These are phyloP conservation scores for Noctua fimbriata DNA, from an alignment of 2,888 invertebrate species.

Conservation along the genomic window DNA sequence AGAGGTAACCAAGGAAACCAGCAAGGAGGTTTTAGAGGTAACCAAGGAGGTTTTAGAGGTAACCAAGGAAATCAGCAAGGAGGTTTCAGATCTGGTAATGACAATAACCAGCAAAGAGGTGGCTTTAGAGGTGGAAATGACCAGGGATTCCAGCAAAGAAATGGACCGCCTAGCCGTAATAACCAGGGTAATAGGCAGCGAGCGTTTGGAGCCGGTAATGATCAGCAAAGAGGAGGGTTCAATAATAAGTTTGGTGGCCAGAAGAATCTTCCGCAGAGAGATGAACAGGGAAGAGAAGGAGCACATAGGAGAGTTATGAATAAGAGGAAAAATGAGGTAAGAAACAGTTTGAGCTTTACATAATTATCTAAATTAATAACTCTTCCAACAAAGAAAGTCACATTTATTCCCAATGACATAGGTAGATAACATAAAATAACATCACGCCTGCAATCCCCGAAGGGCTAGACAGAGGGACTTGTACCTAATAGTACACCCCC, in stretches of 20 bases:
- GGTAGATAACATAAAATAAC: neutral
- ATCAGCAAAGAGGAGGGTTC: conserved; percentile 52
- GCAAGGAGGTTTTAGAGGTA: conserved; percentile 5
- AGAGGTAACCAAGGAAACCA: neutral
- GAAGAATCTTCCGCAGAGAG: conserved; percentile 56
- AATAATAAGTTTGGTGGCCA: conserved; percentile 55
- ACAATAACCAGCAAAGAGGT: conserved; percentile 18
- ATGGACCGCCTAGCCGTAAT: conserved; percentile 43
- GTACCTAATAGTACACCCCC: neutral
- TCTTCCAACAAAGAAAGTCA: neutral
- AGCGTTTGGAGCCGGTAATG: conserved; percentile 32
- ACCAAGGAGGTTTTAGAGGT: conserved; percentile 10
- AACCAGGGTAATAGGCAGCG: conserved; percentile 54
- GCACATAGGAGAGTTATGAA: conserved; percentile 81
- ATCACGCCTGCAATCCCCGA: neutral
- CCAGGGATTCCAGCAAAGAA: conserved; percentile 38
- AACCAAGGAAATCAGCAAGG: conserved; percentile 16
- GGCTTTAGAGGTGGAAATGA: conserved; percentile 15
- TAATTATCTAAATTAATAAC: neutral
- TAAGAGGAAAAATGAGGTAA: conserved; percentile 82
- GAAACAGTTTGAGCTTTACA: neutral
- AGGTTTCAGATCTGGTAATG: conserved; percentile 24
- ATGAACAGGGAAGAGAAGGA: conserved; percentile 71
- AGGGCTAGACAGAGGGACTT: neutral
- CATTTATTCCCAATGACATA: neutral